Base-by-base conservation (phyloP, 2,888 invertebrate species). In the Cosmorhoe ocellata region DNA sequence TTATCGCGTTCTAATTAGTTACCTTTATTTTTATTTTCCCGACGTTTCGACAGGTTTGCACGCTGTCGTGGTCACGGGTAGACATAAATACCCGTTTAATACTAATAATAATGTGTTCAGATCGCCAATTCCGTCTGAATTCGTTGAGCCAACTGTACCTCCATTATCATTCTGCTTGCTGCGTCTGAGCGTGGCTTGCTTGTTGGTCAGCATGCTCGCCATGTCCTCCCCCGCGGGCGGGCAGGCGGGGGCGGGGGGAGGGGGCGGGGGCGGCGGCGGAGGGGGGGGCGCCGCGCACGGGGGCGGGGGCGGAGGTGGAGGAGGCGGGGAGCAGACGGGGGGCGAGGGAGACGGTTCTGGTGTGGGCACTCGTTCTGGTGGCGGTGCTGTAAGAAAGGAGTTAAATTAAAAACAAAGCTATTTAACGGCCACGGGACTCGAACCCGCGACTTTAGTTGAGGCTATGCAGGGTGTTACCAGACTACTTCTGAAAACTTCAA, bases 131-230 rank as follows among this genome's bases (percentile, higher is more conserved):
- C n/a, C n/a, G n/a, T n/a, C 18, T 4, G 18, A 3, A 18, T 18
- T 18, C 4, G 18, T 18, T 4, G 4, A 18, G 4, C 2, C 18
- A 18, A 18, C 18, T 18, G 4, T 58, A 87, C 92, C 92, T 49
- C 92, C 92, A 66, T 91, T 92, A 59, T 90, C 92, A 66, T 91
- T 92, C 58, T 90, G 86, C 34, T 91, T 88, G 3, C 72, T 76
- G 55, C 91, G 91, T 61, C 88, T 90, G 37, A 92, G 68, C 0
- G 91, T 81, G 0, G 91, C 87, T 14, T 92, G 91, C 22, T 92
- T 91, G 10, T 89, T 91, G 0, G 92, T 92, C 34, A 93, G 69
- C 80, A 93, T 82, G 38, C 89, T 91, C 4, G 92, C 92, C 92
- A 93, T 92, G 50, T 91, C 81, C 4, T 81, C 89, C 0, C 76